These are phyloP conservation scores for Empidonax traillii DNA, from an alignment of 2,113 vertebrate genomes.

Conservation along the genomic window DNA sequence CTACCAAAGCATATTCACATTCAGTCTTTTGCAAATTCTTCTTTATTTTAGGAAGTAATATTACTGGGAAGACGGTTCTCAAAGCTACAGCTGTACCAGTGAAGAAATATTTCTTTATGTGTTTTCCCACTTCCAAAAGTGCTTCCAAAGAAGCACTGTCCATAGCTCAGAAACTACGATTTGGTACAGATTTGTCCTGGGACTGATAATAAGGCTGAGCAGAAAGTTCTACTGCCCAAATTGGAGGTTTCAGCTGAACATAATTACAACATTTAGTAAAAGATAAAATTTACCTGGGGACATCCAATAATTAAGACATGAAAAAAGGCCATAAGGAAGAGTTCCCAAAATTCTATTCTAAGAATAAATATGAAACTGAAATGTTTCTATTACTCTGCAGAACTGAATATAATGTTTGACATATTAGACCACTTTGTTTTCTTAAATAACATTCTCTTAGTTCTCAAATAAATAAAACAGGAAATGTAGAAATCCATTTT, in stretches of 20 bases:
- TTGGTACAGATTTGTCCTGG: not conserved
- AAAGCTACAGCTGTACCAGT: not conserved
- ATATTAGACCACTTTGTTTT: not conserved
- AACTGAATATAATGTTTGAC: not conserved
- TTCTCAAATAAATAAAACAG: not conserved
- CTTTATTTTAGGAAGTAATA: not conserved
- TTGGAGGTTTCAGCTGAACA: not conserved
- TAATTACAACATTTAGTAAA: not conserved
- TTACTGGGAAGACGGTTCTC: not conserved
- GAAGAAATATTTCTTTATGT: not conserved
- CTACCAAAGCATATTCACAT: not conserved
- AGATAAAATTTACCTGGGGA: not conserved
- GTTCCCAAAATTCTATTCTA: not conserved
- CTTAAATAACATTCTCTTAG: not conserved
- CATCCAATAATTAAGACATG: not conserved
- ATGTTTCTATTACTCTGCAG: not conserved
- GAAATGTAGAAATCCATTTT: not conserved
- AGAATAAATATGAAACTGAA: not conserved
- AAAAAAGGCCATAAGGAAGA: not conserved
- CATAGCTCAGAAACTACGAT: not conserved
- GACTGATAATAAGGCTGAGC: not conserved
- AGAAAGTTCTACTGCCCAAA: not conserved
- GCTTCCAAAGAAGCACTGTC: not conserved
- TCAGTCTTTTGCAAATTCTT: not conserved
- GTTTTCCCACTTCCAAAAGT: not conserved